Conservation (phyloP, 2,113 vertebrate genomes). For the Stomatorhinus ivindoensis region DNA sequence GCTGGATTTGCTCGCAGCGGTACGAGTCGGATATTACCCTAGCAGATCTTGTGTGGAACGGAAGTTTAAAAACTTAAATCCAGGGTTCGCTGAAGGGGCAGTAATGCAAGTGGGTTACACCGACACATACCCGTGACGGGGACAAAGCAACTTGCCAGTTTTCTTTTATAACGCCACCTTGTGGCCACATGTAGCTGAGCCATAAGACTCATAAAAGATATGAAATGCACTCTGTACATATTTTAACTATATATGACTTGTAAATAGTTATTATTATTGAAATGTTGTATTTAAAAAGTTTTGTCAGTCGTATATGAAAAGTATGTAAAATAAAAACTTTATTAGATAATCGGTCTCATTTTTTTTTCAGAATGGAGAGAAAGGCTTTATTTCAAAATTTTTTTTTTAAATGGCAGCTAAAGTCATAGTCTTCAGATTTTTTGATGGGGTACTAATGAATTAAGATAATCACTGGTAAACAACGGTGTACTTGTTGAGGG, state of each 20-base stretch:
- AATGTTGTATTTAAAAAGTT: slow-evolving; percentile 49
- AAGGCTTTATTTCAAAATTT: background rate
- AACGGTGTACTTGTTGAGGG: background rate
- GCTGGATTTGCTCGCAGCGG: background rate
- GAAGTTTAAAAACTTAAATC: background rate
- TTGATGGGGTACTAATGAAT: background rate
- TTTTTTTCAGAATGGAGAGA: background rate
- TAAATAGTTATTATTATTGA: slow-evolving; percentile 43
- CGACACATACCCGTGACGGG: background rate
- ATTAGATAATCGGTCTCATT: background rate
- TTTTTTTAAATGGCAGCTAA: background rate
- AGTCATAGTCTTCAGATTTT: background rate
- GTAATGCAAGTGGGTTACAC: background rate
- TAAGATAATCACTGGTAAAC: background rate
- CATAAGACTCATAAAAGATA: slow-evolving; percentile 37
- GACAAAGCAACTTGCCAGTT: background rate
- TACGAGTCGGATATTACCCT: background rate
- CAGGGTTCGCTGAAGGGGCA: background rate
- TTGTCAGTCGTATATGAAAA: slow-evolving; percentile 27
- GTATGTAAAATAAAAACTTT: slow-evolving; percentile 29
- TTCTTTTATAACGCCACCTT: slow-evolving; percentile 18
- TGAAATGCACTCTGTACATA: slow-evolving; percentile 62
- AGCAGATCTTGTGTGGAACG: background rate
- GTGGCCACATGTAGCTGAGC: slow-evolving; percentile 19
- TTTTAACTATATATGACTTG: slow-evolving; percentile 45